These are phyloP conservation scores for Arothron firmamentum DNA, from an alignment of 2,113 vertebrate species.

Conservation along the genomic window DNA sequence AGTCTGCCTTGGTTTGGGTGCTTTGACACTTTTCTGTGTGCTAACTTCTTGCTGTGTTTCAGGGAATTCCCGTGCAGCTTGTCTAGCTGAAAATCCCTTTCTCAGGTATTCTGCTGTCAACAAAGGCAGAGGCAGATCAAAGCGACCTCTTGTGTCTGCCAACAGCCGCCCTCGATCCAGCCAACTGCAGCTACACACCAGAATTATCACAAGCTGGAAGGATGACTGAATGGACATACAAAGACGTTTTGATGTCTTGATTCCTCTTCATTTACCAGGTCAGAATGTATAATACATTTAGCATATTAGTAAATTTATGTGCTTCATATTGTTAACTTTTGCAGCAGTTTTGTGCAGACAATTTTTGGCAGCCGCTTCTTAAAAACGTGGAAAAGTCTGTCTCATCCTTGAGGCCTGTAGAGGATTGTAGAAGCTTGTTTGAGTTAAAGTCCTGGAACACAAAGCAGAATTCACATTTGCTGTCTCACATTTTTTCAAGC, in stretches of 20 bases:
- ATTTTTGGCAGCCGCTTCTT: too few species aligned
- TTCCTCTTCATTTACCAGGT: slow-evolving; percentile 21
- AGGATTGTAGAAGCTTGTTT: slow-evolving; percentile 2
- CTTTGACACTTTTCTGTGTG: slow-evolving; percentile 34
- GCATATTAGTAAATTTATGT: too few species aligned
- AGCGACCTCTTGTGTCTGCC: slow-evolving; percentile 40
- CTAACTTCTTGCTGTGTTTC: slow-evolving; percentile 36
- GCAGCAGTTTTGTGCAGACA: neutral
- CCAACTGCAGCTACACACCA: slow-evolving; percentile 7
- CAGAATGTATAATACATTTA: neutral
- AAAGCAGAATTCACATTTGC: slow-evolving; percentile 21
- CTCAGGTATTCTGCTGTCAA: slow-evolving; percentile 52
- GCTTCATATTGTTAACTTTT: neutral
- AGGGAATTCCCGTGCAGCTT: slow-evolving; percentile 69
- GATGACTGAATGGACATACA: slow-evolving; percentile 1
- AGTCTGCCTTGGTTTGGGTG: slow-evolving; percentile 25
- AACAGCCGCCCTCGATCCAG: slow-evolving; percentile 35
- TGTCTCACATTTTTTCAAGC: slow-evolving; percentile 6
- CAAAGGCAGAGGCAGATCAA: slow-evolving; percentile 60
- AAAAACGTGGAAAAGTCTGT: neutral
- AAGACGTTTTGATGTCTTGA: slow-evolving; percentile 28
- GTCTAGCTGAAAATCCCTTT: slow-evolving; percentile 56
- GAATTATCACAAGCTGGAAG: neutral
- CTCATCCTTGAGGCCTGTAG: slow-evolving; percentile 15
- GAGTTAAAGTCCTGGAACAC: slow-evolving; percentile 11